phyloP scores from a whole-genome alignment of 2,113 vertebrate genomes.

The Oncorhynchus mykiss region DNA sequence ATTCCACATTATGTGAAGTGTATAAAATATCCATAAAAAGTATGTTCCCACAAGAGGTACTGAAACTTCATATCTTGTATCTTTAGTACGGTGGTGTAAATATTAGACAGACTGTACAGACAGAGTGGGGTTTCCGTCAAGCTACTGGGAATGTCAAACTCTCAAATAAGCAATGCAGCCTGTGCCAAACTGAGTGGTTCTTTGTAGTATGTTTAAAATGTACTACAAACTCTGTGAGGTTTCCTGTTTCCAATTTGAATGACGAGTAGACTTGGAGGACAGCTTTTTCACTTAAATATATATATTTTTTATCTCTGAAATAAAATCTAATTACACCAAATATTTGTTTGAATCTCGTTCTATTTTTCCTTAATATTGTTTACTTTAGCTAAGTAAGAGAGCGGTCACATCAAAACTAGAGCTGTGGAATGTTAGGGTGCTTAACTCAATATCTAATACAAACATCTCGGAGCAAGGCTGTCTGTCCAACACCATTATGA shows the following conservation, averaged over 20 bases:
- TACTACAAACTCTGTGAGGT: no score
- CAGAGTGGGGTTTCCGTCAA: background rate
- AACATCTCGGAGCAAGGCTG: constrained; percentile 76
- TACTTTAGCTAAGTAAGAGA: constrained; percentile 77
- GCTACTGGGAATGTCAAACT: background rate
- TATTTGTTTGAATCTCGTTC: constrained; percentile 76
- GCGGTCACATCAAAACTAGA: constrained; percentile 82
- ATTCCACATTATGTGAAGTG: constrained; percentile 16
- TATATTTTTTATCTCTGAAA: constrained; percentile 22
- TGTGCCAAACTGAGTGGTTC: background rate
- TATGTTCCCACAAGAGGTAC: background rate
- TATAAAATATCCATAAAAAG: constrained; percentile 4
- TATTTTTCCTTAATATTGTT: constrained; percentile 80
- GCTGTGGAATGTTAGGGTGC: constrained; percentile 82
- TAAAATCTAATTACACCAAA: constrained; percentile 82
- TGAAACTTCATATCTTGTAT: background rate
- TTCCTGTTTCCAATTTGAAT: background rate
- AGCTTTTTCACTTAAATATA: background rate
- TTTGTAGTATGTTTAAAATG: background rate
- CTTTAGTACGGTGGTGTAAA: background rate
- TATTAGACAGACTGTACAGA: background rate
- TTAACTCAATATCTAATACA: constrained; percentile 87
- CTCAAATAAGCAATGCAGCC: background rate
- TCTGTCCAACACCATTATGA: constrained; percentile 79
- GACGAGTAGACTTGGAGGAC: background rate